A percentile compares a stretch with the other conserved stretches of the same genome.
Conservation (phyloP, 2,113 vertebrate genomes). For the Leptodactylus fuscus region DNA sequence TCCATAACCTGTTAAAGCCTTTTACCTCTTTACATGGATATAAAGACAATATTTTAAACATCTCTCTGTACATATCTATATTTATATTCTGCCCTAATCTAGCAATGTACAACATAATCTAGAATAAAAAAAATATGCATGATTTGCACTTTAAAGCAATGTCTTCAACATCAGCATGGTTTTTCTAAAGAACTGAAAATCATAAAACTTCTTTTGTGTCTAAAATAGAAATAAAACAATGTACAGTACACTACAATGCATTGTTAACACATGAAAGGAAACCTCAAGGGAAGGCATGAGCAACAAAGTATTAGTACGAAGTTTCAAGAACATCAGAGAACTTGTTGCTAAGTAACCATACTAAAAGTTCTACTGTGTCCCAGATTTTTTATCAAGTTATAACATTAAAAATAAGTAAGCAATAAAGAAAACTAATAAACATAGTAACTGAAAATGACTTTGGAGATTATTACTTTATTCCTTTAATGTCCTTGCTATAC, state of each 20-base stretch:
- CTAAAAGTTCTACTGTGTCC: conserved; percentile 36
- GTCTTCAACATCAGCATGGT: background rate
- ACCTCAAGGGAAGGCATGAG: conserved; percentile 45
- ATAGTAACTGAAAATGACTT: background rate
- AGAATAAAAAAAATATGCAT: conserved; percentile 13
- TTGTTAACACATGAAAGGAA: conserved; percentile 50
- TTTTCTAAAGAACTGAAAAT: background rate
- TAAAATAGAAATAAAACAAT: conserved; percentile 44
- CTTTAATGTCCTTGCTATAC: too few relatives aligned
- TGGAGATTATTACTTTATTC: too few relatives aligned
- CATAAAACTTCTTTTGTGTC: conserved; percentile 12
- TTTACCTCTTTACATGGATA: too few relatives aligned
- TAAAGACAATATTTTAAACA: too few relatives aligned
- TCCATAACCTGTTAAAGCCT: too few relatives aligned
- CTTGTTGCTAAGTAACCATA: conserved; percentile 55
- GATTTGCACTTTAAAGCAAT: conserved; percentile 2
- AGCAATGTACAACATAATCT: background rate
- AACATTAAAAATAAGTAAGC: conserved; percentile 18
- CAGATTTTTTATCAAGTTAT: conserved; percentile 22
- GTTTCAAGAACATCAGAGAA: conserved; percentile 37
- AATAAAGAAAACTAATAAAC: background rate
- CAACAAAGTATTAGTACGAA: conserved; percentile 35
- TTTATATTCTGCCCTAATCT: too few relatives aligned
- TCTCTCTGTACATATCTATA: too few relatives aligned
- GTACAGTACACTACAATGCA: conserved; percentile 32